Base-by-base conservation (phyloP, 2,888 invertebrate genomes). In the Epiblema foenella region DNA sequence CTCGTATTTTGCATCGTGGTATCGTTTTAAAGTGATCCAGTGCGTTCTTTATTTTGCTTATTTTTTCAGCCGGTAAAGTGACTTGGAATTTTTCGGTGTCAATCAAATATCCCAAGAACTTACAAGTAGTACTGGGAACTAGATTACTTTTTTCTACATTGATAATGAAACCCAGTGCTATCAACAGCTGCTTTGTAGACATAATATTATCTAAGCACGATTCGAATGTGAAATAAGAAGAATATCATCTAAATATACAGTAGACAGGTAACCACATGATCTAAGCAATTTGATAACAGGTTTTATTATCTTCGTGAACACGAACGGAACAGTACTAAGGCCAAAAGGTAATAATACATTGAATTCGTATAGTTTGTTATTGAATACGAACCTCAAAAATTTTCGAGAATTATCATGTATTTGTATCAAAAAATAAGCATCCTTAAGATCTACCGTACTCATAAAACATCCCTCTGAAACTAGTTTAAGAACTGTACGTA, bases 111-210 rank as follows among this genome's bases (percentile, higher is more conserved):
- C 74, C 72, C 18, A 74, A 39, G 33, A 70, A 72, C 46, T 60
- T 69, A 46, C 72, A 72, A 11, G 15, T 18, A 20, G 15, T 64
- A 11, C 17, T 33, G 12, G 74, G 74, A 4, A 17, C 24, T 0
- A 69, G 20, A 0, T 24, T 60, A 58, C 74, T 74, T 56, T 74
- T 72, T 18, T 72, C 64, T 12, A 54, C 5, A 42, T 74, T 74
- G 7, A 72, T 69, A 24, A 69, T 72, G 39, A 74, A 74, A 9
- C 72, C 72, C 1, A 74, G 11, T n/a, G 63, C 51, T 17, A 33
- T 51, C n/a, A 62, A 51, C 33, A 62, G 12, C 11, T 62, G 51
- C 29, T 62, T 51, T 12, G 62, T 62, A 9, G 49, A 49, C 10
- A 29, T 15, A 17, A 62, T 51, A 33, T 62, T 62, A 11, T 62